Conservation (phyloP, 2,797 vertebrate genomes). For the Lagodon rhomboides region DNA sequence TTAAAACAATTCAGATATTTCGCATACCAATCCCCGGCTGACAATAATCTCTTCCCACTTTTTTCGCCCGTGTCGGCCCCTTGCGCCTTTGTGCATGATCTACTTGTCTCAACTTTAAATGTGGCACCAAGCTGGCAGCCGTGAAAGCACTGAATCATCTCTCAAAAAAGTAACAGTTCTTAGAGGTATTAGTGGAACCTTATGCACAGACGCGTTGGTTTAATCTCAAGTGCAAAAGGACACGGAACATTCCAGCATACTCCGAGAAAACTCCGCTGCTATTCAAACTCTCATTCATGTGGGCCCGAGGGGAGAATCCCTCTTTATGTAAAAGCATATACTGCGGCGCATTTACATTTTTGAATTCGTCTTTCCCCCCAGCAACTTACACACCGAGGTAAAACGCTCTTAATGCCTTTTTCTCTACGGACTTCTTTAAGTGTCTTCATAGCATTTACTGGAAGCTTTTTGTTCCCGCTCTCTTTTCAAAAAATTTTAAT, state of each 20-base stretch:
- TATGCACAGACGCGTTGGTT: slow-evolving; percentile 41
- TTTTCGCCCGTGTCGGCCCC: not conserved
- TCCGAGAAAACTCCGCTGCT: slow-evolving; percentile 47
- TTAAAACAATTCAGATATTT: slow-evolving; percentile 48
- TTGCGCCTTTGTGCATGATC: slow-evolving; percentile 35
- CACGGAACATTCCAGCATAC: slow-evolving; percentile 46
- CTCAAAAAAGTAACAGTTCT: slow-evolving; percentile 75
- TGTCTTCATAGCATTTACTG: slow-evolving; percentile 9
- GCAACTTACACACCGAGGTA: slow-evolving; percentile 46
- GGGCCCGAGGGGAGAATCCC: slow-evolving; percentile 10
- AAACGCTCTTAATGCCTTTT: slow-evolving; percentile 37
- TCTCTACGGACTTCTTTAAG: slow-evolving; percentile 37
- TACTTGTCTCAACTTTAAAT: slow-evolving; percentile 54
- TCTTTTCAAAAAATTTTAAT: slow-evolving; percentile 29
- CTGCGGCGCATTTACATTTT: slow-evolving; percentile 55
- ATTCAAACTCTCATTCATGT: slow-evolving; percentile 46
- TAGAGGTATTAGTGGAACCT: slow-evolving; percentile 62
- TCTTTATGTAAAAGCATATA: slow-evolving; percentile 42
- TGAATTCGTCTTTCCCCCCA: slow-evolving; percentile 62
- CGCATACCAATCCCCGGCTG: slow-evolving; percentile 20
- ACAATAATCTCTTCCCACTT: slow-evolving; percentile 28
- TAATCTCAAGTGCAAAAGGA: slow-evolving; percentile 70
- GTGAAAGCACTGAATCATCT: slow-evolving; percentile 68
- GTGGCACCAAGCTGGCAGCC: slow-evolving; percentile 48
- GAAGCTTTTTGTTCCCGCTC: slow-evolving; percentile 47